A percentile compares a stretch with the other conserved stretches of the same genome.
Conservation (phyloP, 2,113 vertebrate genomes). For the Sylvilagus bachmani region DNA sequence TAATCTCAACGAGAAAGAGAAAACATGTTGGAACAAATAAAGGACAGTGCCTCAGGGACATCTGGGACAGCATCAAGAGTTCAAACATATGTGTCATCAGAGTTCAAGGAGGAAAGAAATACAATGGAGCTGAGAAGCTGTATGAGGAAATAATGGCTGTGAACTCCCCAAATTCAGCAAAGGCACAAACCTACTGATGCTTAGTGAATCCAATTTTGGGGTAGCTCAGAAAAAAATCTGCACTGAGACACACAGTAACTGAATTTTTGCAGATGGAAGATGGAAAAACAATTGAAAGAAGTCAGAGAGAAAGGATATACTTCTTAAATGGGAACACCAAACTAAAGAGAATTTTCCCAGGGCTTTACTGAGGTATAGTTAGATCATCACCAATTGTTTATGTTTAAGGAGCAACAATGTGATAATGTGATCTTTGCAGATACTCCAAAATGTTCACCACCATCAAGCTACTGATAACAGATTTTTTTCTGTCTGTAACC, state of each 20-base stretch:
- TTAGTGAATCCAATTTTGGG: not conserved
- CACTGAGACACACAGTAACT: not conserved
- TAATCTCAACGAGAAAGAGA: slow-evolving; percentile 18
- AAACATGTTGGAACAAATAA: not conserved
- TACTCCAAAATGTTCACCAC: not conserved
- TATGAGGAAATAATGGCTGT: not conserved
- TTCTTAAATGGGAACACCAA: not conserved
- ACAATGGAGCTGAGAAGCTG: not conserved
- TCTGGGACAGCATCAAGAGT: not conserved
- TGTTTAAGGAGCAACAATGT: not conserved
- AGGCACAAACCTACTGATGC: slow-evolving; percentile 1
- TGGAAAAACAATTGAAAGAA: not conserved
- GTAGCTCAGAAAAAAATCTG: not conserved
- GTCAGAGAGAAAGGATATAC: not conserved
- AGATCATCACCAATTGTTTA: not conserved
- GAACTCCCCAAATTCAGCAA: not conserved
- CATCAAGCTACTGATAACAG: not conserved
- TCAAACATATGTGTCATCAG: not conserved
- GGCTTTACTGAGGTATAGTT: not conserved
- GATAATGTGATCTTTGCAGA: not conserved
- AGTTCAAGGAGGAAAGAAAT: not conserved
- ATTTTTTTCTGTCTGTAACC: not conserved
- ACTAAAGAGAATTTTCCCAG: not conserved
- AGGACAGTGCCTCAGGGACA: not conserved
- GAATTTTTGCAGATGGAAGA: too few relatives aligned